Evolutionary conservation across 2,888 invertebrate genomes (phyloP).

Genomic region (Melanostoma scalare): DNA sequence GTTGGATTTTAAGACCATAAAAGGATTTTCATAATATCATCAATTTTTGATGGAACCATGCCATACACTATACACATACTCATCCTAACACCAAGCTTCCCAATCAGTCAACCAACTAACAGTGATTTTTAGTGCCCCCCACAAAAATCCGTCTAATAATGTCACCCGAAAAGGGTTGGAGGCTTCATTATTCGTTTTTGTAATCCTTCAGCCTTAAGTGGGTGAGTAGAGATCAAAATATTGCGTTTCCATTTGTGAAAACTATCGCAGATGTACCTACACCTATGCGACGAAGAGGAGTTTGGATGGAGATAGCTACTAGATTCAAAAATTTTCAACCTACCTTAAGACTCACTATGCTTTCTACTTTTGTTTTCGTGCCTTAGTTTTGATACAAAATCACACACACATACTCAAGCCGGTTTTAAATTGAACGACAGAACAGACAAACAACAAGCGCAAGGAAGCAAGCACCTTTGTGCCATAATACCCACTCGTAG

Average conservation of each 20-base stretch:
- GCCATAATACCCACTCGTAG: slow-evolving; percentile 3
- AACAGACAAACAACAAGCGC: slow-evolving; percentile 45
- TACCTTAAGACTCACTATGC: slow-evolving; percentile 34
- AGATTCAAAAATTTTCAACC: slow-evolving; percentile 59
- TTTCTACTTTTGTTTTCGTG: slow-evolving; percentile 15
- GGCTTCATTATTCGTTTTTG: slow-evolving; percentile 42
- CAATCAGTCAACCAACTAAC: slow-evolving; percentile 65
- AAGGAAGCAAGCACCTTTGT: slow-evolving; percentile 39
- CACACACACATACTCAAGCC: slow-evolving; percentile 6
- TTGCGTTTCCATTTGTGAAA: slow-evolving; percentile 51
- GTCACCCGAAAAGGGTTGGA: slow-evolving; percentile 42
- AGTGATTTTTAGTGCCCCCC: slow-evolving; percentile 47
- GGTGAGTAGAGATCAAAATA: slow-evolving; percentile 55
- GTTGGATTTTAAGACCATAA: slow-evolving; percentile 67
- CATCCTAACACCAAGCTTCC: neutral
- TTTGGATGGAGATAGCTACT: slow-evolving; percentile 3
- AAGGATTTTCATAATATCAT: slow-evolving; percentile 62
- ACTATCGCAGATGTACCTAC: slow-evolving; percentile 49
- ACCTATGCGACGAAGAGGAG: neutral
- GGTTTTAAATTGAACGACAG: slow-evolving; percentile 39
- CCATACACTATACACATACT: neutral
- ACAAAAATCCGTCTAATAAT: slow-evolving; percentile 58
- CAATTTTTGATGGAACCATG: slow-evolving; percentile 57
- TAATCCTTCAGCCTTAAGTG: slow-evolving; percentile 18
- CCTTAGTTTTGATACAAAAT: neutral